Conservation (phyloP, 1,140 invertebrate genomes). For the Euura lappo region DNA sequence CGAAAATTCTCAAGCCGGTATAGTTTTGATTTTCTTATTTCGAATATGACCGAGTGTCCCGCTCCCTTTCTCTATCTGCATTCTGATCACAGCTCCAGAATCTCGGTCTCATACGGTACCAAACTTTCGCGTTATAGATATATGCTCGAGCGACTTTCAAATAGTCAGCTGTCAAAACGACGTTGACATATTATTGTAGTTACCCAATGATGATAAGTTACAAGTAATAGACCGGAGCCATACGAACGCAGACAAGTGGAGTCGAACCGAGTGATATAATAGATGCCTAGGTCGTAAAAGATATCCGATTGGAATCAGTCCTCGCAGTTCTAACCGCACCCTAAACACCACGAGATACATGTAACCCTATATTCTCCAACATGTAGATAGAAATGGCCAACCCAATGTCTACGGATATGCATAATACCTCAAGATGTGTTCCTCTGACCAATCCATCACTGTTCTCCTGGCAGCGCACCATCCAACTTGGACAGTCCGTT, state of each 20-base stretch:
- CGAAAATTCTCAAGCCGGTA: too few species aligned
- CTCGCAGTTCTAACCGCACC: not conserved
- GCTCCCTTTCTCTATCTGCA: not conserved
- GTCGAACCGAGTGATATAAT: too few species aligned
- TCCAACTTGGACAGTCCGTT: slow-evolving; percentile 9
- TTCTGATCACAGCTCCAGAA: not conserved
- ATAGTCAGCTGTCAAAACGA: not conserved
- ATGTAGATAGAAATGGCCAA: not conserved
- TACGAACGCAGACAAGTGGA: too few species aligned
- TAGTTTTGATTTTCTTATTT: not conserved
- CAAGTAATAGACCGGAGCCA: not conserved
- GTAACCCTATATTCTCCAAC: too few species aligned
- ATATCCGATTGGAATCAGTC: not conserved
- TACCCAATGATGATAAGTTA: not conserved
- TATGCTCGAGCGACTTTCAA: not conserved
- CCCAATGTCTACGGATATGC: not conserved
- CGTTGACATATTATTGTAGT: slow-evolving; percentile 4
- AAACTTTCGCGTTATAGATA: not conserved
- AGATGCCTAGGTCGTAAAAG: not conserved
- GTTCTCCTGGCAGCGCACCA: slow-evolving; percentile 34
- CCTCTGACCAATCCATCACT: slow-evolving; percentile 37
- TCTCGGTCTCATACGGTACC: not conserved
- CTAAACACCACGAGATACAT: not conserved
- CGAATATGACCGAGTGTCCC: not conserved
- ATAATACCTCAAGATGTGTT: slow-evolving; percentile 11